These are phyloP conservation scores for Thripadectes ignobilis DNA, from an alignment of 2,797 vertebrate genomes.

Conservation along the genomic window DNA sequence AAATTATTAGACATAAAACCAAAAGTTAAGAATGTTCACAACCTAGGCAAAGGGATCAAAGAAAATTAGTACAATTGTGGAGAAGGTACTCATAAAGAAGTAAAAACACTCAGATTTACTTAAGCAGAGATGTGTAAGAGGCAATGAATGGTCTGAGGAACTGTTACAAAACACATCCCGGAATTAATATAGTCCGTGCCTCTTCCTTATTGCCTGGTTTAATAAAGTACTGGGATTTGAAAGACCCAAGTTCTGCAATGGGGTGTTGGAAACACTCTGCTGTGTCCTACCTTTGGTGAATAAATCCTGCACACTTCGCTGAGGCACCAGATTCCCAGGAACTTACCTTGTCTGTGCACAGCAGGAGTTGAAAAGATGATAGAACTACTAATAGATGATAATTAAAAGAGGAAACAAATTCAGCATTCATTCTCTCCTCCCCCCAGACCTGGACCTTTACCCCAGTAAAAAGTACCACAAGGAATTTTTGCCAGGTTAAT, in stretches of 20 bases:
- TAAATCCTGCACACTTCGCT: slow-evolving; percentile 17
- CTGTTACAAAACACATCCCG: background rate
- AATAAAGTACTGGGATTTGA: background rate
- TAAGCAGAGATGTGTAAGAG: background rate
- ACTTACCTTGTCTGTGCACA: slow-evolving; percentile 64
- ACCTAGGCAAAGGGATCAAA: background rate
- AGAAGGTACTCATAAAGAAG: background rate
- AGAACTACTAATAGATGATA: slow-evolving; percentile 16
- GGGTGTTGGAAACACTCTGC: background rate
- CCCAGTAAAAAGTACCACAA: background rate
- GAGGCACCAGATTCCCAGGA: slow-evolving; percentile 20
- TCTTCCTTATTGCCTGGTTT: background rate
- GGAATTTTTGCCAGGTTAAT: background rate
- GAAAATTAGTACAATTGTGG: background rate
- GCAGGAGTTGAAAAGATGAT: slow-evolving; percentile 29
- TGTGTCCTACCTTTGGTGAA: slow-evolving; percentile 48
- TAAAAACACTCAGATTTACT: background rate
- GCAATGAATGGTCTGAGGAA: background rate
- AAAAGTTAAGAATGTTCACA: background rate
- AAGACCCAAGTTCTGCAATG: background rate
- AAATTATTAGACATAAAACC: background rate
- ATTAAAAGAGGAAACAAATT: background rate
- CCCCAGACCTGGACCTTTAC: background rate
- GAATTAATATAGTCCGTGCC: background rate
- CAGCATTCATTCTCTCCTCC: background rate